A percentile compares a stretch with the other conserved stretches of the same genome.
Evolutionary conservation across 2,113 vertebrate genomes (phyloP).

Genomic region (Onychorhynchus coronatus): DNA sequence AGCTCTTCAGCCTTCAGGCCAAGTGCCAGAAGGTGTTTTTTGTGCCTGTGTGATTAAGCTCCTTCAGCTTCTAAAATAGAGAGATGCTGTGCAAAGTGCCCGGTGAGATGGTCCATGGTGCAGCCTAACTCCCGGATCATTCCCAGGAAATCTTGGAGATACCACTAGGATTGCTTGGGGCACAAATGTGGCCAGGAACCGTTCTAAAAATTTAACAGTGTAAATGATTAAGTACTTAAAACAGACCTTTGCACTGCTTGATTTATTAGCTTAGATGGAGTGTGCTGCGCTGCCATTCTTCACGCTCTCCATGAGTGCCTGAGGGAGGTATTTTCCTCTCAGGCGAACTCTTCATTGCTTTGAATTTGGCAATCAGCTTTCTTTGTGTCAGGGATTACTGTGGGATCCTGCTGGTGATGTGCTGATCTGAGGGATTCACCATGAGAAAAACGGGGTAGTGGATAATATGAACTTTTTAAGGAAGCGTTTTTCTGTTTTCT

Average conservation of each 20-base stretch:
- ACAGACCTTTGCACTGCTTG: background rate
- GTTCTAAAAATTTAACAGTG: background rate
- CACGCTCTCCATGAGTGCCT: background rate
- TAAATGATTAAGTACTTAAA: background rate
- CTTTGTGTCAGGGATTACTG: background rate
- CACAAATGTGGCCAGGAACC: background rate
- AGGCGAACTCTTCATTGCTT: background rate
- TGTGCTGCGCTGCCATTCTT: background rate
- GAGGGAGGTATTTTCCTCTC: background rate
- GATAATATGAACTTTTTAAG: accelerated
- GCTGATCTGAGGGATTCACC: background rate
- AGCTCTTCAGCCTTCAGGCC: background rate
- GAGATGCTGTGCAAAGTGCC: background rate
- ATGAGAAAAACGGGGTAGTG: background rate
- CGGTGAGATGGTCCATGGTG: accelerated
- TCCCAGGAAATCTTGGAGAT: background rate
- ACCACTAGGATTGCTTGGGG: background rate
- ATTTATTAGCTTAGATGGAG: background rate
- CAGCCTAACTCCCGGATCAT: background rate
- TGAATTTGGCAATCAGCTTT: background rate
- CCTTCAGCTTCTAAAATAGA: background rate
- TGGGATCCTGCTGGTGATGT: background rate
- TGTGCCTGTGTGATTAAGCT: background rate
- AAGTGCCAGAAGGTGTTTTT: background rate
- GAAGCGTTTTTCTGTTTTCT: background rate